These are phyloP conservation scores for Tympanoctomys barrerae DNA, from an alignment of 2,797 vertebrate species.

Conservation along the genomic window DNA sequence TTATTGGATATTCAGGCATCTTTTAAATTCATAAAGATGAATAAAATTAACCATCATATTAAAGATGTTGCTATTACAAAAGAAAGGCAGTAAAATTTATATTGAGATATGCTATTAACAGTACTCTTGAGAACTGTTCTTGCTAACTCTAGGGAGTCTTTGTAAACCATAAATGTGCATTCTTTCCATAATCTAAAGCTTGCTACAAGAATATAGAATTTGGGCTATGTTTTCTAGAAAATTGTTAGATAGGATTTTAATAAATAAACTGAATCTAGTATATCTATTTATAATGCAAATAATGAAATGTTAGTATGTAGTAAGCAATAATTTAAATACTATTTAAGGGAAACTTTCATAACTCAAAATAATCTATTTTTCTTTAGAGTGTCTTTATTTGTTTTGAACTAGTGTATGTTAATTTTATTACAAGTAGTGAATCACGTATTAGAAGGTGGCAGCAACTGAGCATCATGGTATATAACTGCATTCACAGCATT, in stretches of 20 bases:
- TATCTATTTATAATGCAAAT: background rate
- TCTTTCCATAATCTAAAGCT: background rate
- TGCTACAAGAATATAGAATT: background rate
- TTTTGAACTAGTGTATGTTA: background rate
- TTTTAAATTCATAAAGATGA: background rate
- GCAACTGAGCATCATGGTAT: background rate
- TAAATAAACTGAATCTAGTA: slow-evolving; percentile 1
- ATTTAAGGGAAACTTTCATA: background rate
- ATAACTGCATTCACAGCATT: background rate
- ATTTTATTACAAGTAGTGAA: background rate
- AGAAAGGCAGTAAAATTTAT: background rate
- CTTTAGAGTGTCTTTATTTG: slow-evolving; percentile 18
- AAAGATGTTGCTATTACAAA: background rate
- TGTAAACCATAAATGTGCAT: background rate
- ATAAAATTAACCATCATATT: background rate
- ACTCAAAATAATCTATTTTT: background rate
- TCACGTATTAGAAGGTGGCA: background rate
- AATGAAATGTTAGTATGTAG: background rate
- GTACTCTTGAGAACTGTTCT: background rate
- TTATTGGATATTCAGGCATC: background rate
- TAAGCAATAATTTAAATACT: background rate
- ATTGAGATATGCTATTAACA: background rate
- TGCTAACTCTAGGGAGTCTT: background rate
- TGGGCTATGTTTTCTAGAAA: background rate
- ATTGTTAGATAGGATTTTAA: background rate